Conservation (phyloP, 2,888 invertebrate genomes). For the Meloe dianella region DNA sequence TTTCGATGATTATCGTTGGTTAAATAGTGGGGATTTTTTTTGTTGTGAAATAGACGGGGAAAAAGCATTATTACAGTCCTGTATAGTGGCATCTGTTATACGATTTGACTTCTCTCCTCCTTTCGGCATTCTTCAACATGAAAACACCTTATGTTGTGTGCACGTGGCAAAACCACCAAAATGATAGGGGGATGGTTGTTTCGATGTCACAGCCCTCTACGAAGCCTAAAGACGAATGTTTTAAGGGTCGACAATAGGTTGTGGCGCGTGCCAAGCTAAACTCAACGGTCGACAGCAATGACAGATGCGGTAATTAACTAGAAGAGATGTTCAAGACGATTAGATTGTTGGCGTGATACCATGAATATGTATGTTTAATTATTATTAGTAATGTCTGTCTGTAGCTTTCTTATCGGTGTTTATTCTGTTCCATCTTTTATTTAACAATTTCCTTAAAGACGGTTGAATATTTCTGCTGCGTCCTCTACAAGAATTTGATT, state of each 20-base stretch:
- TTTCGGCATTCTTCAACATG: slow-evolving; percentile 52
- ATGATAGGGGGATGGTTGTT: slow-evolving; percentile 33
- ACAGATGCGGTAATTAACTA: slow-evolving; percentile 56
- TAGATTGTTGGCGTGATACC: slow-evolving; percentile 47
- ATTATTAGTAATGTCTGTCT: slow-evolving; percentile 38
- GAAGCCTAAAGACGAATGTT: slow-evolving; percentile 17
- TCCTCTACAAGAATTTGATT: background rate
- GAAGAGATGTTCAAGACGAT: slow-evolving; percentile 49
- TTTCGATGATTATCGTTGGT: background rate
- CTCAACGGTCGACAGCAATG: slow-evolving; percentile 47
- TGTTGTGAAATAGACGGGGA: background rate
- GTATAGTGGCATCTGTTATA: slow-evolving; percentile 44
- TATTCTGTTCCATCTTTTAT: background rate
- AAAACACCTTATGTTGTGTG: slow-evolving; percentile 54
- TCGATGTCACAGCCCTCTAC: slow-evolving; percentile 31
- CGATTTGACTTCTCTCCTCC: slow-evolving; percentile 40
- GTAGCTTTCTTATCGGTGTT: slow-evolving; percentile 8
- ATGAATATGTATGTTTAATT: slow-evolving; percentile 53
- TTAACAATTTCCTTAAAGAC: slow-evolving; percentile 10
- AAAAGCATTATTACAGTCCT: slow-evolving; percentile 22
- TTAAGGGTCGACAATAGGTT: slow-evolving; percentile 30
- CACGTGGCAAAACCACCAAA: slow-evolving; percentile 45
- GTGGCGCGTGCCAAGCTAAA: slow-evolving; percentile 16
- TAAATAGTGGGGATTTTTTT: slow-evolving; percentile 12
- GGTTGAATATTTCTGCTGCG: background rate